phyloP scores from a whole-genome alignment of 2,113 vertebrate genomes.

The Gallinago media region DNA sequence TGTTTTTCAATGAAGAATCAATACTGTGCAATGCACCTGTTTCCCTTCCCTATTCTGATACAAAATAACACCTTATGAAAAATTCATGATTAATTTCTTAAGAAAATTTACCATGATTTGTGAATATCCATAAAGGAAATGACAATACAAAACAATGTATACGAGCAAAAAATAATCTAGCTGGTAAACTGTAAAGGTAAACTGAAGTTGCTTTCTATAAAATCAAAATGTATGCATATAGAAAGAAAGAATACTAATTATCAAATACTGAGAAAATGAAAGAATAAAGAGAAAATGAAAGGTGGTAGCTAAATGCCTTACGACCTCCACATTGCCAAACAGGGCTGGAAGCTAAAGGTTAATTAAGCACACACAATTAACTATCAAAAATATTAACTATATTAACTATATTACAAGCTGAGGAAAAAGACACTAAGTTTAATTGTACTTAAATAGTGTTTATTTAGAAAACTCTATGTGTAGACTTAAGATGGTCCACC shows the following conservation, averaged over 20 bases:
- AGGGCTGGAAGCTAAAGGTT: neutral
- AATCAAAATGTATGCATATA: neutral
- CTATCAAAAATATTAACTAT: neutral
- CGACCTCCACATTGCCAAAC: neutral
- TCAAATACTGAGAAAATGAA: neutral
- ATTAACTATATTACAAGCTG: neutral
- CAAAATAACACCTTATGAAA: neutral
- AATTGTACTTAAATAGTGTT: neutral
- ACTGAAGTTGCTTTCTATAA: neutral
- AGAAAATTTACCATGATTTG: neutral
- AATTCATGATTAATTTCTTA: neutral
- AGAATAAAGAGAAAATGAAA: neutral
- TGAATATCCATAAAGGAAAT: neutral
- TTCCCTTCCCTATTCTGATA: neutral
- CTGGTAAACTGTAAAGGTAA: neutral
- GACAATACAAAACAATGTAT: neutral
- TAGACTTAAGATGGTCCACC: neutral
- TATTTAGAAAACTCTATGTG: neutral
- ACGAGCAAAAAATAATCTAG: neutral
- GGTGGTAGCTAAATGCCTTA: neutral
- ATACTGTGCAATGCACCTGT: neutral
- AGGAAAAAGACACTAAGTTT: neutral
- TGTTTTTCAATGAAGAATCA: neutral
- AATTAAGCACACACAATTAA: neutral
- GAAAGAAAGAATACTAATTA: neutral